Percentiles rank a stretch among this genome's conserved stretches.
phyloP scores from a whole-genome alignment of 2,113 vertebrate genomes.

The Larimichthys crocea region DNA sequence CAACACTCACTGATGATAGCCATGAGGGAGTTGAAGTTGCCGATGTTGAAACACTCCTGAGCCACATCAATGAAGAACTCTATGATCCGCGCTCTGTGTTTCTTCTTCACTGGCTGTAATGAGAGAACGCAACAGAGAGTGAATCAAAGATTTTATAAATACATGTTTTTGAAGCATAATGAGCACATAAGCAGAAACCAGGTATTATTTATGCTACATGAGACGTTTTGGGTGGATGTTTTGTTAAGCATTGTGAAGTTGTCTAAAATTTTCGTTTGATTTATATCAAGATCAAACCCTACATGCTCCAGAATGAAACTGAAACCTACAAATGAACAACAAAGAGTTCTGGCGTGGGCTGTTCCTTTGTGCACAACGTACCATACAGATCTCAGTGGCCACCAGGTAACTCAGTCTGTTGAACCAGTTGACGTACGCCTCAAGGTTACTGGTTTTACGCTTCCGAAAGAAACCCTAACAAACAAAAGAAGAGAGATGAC shows the following conservation, averaged over 20 bases:
- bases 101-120: conserved; percentile 93
- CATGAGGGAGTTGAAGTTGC: conserved; percentile 97
- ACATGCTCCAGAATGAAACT: background rate
- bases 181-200: background rate
- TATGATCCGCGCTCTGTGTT: conserved; percentile 91
- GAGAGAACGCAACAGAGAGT: conserved; percentile 24
- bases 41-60: conserved; percentile 95
- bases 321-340: background rate
- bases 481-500: background rate
- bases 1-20: conserved; percentile 94
- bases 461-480: conserved; percentile 90
- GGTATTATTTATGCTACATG: background rate
- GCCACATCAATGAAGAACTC: conserved; percentile 97
- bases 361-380: conserved; percentile 60
- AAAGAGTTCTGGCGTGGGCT: background rate
- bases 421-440: conserved; percentile 96
- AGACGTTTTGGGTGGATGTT: background rate
- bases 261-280: background rate
- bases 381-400: conserved; percentile 96
- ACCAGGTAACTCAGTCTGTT: conserved; percentile 93
- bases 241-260: background rate
- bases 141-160: background rate
- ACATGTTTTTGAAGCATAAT: background rate
- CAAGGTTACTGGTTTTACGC: conserved; percentile 91
- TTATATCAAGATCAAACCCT: background rate